These are phyloP conservation scores for Pogonocherus hispidulus DNA, from an alignment of 2,888 invertebrate species.

Conservation along the genomic window DNA sequence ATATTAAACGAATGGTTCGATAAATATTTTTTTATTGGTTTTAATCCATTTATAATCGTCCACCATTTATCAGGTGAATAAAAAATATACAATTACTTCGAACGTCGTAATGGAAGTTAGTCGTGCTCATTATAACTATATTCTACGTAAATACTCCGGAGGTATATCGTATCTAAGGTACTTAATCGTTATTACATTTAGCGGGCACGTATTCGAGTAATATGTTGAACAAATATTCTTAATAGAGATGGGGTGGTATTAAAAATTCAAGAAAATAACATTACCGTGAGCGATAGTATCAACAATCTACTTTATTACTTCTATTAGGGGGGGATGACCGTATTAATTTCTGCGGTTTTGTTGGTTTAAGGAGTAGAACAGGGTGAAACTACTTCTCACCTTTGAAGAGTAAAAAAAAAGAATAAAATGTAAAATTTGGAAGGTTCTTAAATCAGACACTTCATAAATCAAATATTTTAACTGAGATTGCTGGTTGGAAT, in stretches of 20 bases:
- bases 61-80: background rate
- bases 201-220: no score
- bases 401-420: no score
- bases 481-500: no score
- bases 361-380: background rate
- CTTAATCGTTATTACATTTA: no score
- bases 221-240: no score
- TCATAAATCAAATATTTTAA: no score
- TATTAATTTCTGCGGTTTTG: background rate
- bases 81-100: background rate
- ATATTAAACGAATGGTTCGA: no score
- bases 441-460: no score
- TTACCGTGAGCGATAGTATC: slow-evolving; percentile 53
- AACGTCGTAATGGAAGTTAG: background rate
- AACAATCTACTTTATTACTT: slow-evolving; percentile 54
- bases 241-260: slow-evolving; percentile 35
- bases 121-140: background rate
- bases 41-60: background rate
- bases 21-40: background rate
- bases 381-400: background rate
- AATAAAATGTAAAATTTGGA: no score
- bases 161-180: background rate
- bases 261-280: slow-evolving; percentile 52
- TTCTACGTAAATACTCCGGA: background rate
- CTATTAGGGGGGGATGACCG: slow-evolving; percentile 31